Evolutionary conservation across 2,888 invertebrate genomes (phyloP).

Genomic region (Athalia rosae): DNA sequence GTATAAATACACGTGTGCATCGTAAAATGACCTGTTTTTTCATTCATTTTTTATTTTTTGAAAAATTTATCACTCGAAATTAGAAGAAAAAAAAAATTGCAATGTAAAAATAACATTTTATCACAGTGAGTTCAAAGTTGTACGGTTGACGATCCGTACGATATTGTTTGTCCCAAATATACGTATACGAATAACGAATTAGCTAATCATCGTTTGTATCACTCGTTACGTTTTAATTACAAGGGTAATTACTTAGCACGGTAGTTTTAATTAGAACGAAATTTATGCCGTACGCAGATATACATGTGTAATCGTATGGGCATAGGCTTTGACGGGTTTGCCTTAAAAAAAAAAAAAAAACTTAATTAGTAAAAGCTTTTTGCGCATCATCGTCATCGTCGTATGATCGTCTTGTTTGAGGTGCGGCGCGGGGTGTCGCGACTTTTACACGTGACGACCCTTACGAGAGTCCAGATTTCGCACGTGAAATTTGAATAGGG

Average conservation of each 20-base stretch:
- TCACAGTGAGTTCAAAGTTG: neutral
- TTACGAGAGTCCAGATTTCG: neutral
- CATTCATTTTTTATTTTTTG: neutral
- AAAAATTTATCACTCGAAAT: neutral
- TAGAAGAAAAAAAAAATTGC: no score
- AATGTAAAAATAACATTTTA: no score
- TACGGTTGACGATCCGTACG: neutral
- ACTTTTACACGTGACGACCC: neutral
- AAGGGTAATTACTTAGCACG: slow-evolving; percentile 27
- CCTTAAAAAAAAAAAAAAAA: no score
- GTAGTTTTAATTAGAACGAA: slow-evolving; percentile 32
- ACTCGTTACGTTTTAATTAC: slow-evolving; percentile 5
- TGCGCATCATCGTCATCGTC: neutral
- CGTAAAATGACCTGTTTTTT: no score
- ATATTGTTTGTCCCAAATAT: neutral
- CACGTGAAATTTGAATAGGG: neutral
- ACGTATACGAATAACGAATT: neutral
- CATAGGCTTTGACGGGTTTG: neutral
- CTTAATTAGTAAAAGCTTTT: slow-evolving; percentile 32
- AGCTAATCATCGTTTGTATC: slow-evolving; percentile 17
- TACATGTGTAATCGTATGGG: neutral
- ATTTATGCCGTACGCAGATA: neutral
- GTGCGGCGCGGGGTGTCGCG: neutral
- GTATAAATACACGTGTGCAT: no score
- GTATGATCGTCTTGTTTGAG: neutral